Evolutionary conservation across 2,888 invertebrate genomes (phyloP).

Genomic region (Acholoe squamosa): DNA sequence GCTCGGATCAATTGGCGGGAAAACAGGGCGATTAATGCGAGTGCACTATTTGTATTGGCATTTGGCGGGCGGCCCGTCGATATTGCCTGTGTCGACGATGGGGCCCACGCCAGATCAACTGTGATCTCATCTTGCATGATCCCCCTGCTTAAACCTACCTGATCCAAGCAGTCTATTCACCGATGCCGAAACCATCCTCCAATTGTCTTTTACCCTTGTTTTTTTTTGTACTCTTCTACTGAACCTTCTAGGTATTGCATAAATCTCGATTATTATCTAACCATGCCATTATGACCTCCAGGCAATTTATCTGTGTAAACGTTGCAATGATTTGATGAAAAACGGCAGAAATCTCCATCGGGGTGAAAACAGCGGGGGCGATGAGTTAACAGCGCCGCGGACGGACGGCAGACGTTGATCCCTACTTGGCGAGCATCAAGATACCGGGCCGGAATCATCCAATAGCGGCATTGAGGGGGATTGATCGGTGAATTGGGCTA

Average conservation of each 20-base stretch:
- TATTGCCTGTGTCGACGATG: not conserved
- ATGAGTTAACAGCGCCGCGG: not conserved
- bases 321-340: not conserved
- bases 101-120: constrained; percentile 1
- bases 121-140: constrained; percentile 27
- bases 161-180: constrained; percentile 27
- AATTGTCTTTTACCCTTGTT: too few relatives aligned
- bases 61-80: constrained; percentile 11
- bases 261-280: too few relatives aligned
- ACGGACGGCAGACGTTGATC: not conserved
- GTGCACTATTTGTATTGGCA: constrained; percentile 11
- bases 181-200: not conserved
- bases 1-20: constrained; percentile 15
- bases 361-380: not conserved
- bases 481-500: constrained; percentile 20
- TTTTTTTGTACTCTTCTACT: too few relatives aligned
- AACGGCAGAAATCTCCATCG: not conserved
- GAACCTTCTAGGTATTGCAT: too few relatives aligned
- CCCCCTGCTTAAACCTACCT: constrained; percentile 13
- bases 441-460: constrained; percentile 28
- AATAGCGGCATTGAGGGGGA: constrained; percentile 25
- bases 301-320: too few relatives aligned
- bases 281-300: too few relatives aligned
- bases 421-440: constrained; percentile 35
- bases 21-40: constrained; percentile 37